phyloP scores from a whole-genome alignment of 2,888 invertebrate species.

The Dolomedes plantarius region DNA sequence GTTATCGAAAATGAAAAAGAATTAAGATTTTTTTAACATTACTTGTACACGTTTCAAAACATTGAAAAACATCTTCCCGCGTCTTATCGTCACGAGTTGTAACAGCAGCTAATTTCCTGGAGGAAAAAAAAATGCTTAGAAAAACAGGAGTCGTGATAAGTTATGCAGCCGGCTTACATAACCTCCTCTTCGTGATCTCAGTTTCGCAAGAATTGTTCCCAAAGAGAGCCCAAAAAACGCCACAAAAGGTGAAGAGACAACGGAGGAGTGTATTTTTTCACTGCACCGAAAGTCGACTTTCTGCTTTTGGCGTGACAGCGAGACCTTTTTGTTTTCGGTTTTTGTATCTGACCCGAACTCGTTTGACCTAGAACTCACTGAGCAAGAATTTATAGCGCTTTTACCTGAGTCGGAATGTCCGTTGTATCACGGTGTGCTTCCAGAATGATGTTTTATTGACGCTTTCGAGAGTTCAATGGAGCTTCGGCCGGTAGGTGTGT shows the following conservation, averaged over 20 bases:
- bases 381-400: slow-evolving; percentile 4
- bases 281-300: slow-evolving; percentile 47
- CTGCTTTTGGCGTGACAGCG: slow-evolving; percentile 20
- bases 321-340: slow-evolving; percentile 17
- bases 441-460: not conserved
- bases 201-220: not conserved
- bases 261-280: slow-evolving; percentile 24
- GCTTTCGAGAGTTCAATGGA: not conserved
- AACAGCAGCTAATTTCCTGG: not conserved
- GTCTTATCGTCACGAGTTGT: not conserved
- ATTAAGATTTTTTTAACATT: no score
- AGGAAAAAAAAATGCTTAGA: no score
- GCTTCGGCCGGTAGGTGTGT: no score
- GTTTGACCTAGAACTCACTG: slow-evolving; percentile 53
- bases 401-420: not conserved
- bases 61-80: not conserved
- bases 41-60: no score
- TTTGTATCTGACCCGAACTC: slow-evolving; percentile 47
- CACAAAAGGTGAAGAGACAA: slow-evolving; percentile 44
- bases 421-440: not conserved
- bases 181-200: not conserved
- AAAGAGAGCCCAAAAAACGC: not conserved
- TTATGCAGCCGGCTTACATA: no score
- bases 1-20: no score
- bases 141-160: no score